Base-by-base conservation (phyloP, 2,888 invertebrate species). In the Anthrax anthrax region DNA sequence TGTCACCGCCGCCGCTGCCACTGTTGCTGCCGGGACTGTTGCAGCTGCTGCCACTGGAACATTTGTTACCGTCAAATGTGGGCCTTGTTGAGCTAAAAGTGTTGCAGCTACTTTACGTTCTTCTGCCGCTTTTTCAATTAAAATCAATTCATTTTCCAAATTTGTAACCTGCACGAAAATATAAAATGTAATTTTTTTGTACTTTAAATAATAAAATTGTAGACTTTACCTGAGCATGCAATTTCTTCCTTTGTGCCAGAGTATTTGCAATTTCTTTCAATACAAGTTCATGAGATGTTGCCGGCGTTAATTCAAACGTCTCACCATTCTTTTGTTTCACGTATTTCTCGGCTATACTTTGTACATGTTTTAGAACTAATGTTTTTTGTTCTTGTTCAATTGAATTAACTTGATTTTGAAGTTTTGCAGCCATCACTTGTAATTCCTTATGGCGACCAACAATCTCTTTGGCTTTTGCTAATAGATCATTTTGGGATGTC, bases 371-470 rank as follows among this genome's bases (percentile, higher is more conserved):
- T 56, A 78, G 75, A 4, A 85, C 76, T 44, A 85, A 69, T 57
- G 75, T 73, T 44, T 79, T 77, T 64, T 89, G 85, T 59, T 87
- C 85, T 53, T 77, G 76, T 66, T 90, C 89, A 32, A 64, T 62
- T 13, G 65, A 64, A 39, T 69, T 70, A 50, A 91, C 88, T 73
- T 89, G 88, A 32, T 78, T 77, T 63, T 94, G 89, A 50, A 95
- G 72, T 63, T 84, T 84, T 60, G 83, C 83, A 2, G 87, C 89
- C 69, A 89, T 84, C 50, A 84, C 82, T 68, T 94, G 92, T 48
- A 94, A 70, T 61, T 94, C 91, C 65, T 91, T 92, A 65, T 95
- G 94, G 27, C 88, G 74, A 47, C 88, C 80, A 29, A 95, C 92
- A 57, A 95, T 95, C 70, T 91, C 88, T 63, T 88, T 89, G 44